These are phyloP conservation scores for Brachyalestes nurse DNA, from an alignment of 2,797 vertebrate species.

Conservation along the genomic window DNA sequence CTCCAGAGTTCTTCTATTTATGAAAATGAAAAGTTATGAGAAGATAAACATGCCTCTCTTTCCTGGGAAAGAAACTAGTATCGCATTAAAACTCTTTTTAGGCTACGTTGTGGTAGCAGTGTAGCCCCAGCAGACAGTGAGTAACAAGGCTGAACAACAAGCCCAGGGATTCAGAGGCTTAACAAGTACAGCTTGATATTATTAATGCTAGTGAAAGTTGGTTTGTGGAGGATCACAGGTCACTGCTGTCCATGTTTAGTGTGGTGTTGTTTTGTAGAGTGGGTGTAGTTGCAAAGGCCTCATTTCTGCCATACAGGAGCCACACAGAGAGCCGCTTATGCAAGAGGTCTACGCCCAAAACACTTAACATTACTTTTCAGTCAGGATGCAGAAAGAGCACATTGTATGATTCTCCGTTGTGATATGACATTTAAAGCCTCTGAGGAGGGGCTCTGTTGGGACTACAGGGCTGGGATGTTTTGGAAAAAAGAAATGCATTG, in stretches of 20 bases:
- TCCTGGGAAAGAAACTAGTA: too few relatives aligned
- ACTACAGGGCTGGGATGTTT: neutral
- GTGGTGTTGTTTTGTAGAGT: neutral
- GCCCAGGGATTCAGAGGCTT: too few relatives aligned
- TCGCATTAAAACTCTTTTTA: too few relatives aligned
- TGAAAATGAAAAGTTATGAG: too few relatives aligned
- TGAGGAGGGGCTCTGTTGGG: neutral
- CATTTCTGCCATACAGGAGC: conserved; percentile 3
- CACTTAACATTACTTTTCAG: neutral
- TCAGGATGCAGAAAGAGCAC: neutral
- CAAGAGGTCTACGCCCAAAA: conserved; percentile 6
- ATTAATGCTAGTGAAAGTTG: too few relatives aligned
- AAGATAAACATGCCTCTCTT: too few relatives aligned
- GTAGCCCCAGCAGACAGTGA: too few relatives aligned
- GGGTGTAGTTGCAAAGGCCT: conserved; percentile 9
- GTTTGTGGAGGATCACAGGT: neutral
- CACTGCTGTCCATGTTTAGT: neutral
- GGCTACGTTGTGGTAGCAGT: too few relatives aligned
- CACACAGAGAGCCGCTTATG: conserved; percentile 2
- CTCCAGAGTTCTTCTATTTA: too few relatives aligned
- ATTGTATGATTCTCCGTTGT: neutral
- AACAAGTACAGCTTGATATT: too few relatives aligned
- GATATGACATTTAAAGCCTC: neutral
- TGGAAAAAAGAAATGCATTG: neutral
- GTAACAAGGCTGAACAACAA: too few relatives aligned